Percentiles rank a stretch among this genome's conserved stretches.
These are phyloP conservation scores for Lasaia peninsularis DNA, from an alignment of 1,140 invertebrate genomes.

Conservation along the genomic window DNA sequence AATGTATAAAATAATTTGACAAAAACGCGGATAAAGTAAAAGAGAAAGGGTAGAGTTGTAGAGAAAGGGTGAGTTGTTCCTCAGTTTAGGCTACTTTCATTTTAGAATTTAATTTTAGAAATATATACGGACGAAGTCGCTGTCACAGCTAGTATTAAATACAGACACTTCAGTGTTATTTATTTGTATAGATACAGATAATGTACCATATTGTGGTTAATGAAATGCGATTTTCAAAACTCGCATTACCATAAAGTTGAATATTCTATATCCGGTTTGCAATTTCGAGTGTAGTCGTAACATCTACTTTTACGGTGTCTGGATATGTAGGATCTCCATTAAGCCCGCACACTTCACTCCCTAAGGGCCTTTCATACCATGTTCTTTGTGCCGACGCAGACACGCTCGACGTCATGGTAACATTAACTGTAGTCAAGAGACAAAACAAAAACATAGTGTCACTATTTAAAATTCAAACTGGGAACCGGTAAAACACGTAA, in stretches of 20 bases:
- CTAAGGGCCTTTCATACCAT: constrained; percentile 35
- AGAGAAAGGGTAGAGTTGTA: too few species aligned
- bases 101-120: too few species aligned
- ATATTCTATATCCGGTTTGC: constrained; percentile 10
- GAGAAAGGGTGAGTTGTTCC: too few species aligned
- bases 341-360: constrained; percentile 34
- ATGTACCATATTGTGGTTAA: too few species aligned
- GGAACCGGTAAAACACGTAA: not conserved
- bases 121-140: too few species aligned
- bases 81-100: too few species aligned
- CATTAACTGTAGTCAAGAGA: constrained; percentile 34
- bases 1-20: too few species aligned
- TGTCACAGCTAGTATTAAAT: too few species aligned
- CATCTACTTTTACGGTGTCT: constrained; percentile 12
- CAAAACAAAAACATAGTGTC: constrained; percentile 31
- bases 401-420: constrained; percentile 30
- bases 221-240: too few species aligned
- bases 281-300: constrained; percentile 15
- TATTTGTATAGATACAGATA: too few species aligned
- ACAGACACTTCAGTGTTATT: too few species aligned
- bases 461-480: constrained; percentile 23
- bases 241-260: not conserved
- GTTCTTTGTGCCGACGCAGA: constrained; percentile 31
- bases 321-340: constrained; percentile 31
- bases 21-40: too few species aligned